phyloP scores from a whole-genome alignment of 2,888 invertebrate species.

The Andrena dorsata region DNA sequence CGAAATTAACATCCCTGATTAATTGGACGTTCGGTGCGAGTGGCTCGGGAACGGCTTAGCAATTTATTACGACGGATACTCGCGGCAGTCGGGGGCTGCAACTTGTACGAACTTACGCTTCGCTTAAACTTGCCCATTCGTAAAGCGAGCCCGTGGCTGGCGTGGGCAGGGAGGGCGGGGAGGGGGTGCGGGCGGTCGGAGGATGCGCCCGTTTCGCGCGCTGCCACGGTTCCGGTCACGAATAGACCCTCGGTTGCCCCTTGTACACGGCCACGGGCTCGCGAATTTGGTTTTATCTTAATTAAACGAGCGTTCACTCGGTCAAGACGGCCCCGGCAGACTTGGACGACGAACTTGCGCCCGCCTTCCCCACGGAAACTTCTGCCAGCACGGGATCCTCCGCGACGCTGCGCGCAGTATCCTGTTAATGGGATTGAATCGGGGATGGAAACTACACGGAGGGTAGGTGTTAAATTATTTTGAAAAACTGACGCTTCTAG shows the following conservation, averaged over 20 bases:
- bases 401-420: neutral
- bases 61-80: slow-evolving; percentile 69
- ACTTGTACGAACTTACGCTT: slow-evolving; percentile 70
- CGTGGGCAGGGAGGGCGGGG: neutral
- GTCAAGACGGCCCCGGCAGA: slow-evolving; percentile 38
- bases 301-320: slow-evolving; percentile 65
- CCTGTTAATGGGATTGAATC: slow-evolving; percentile 35
- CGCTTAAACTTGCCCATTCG: slow-evolving; percentile 64
- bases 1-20: slow-evolving; percentile 70
- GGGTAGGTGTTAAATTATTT: slow-evolving; percentile 11
- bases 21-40: slow-evolving; percentile 61
- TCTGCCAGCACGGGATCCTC: neutral
- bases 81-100: slow-evolving; percentile 50
- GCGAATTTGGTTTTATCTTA: slow-evolving; percentile 64
- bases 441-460: slow-evolving; percentile 10
- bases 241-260: slow-evolving; percentile 32
- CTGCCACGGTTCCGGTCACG: slow-evolving; percentile 63
- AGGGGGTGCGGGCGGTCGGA: slow-evolving; percentile 6
- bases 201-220: slow-evolving; percentile 50
- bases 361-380: slow-evolving; percentile 3
- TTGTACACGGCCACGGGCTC: slow-evolving; percentile 28
- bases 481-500: neutral
- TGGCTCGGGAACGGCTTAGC: slow-evolving; percentile 62
- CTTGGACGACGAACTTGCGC: slow-evolving; percentile 11
- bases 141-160: slow-evolving; percentile 45